phyloP scores from a whole-genome alignment of 1,140 invertebrate species.

The Harpegnathos saltator region DNA sequence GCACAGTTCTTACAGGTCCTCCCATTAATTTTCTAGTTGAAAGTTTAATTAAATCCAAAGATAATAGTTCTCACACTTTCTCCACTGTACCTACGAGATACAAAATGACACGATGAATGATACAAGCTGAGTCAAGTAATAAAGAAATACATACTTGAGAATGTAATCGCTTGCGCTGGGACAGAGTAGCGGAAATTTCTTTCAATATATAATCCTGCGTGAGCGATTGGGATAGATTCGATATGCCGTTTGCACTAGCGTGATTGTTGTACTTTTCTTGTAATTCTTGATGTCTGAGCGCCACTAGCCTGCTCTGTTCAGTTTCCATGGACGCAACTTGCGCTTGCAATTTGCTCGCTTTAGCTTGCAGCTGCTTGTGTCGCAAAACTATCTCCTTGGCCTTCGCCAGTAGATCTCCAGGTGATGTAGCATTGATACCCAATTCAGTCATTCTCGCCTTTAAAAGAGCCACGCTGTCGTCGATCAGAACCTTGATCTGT shows the following conservation, averaged over 20 bases:
- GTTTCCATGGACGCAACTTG: slow-evolving; percentile 91
- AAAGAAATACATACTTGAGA: slow-evolving; percentile 86
- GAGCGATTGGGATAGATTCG: slow-evolving; percentile 88
- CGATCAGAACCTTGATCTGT: slow-evolving; percentile 95
- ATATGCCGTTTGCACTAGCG: slow-evolving; percentile 85
- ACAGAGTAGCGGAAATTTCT: slow-evolving; percentile 93
- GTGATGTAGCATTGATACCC: slow-evolving; percentile 93
- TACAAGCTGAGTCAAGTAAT: slow-evolving; percentile 9
- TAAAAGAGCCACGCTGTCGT: slow-evolving; percentile 95
- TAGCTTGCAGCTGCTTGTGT: slow-evolving; percentile 96
- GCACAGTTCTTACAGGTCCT: no score
- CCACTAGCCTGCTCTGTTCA: slow-evolving; percentile 90
- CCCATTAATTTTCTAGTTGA: no score
- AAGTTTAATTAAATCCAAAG: slow-evolving; percentile 25
- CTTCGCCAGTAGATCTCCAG: slow-evolving; percentile 94
- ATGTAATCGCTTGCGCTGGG: slow-evolving; percentile 93
- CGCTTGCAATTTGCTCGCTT: slow-evolving; percentile 92
- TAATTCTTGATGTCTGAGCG: slow-evolving; percentile 89
- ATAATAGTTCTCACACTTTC: slow-evolving; percentile 19
- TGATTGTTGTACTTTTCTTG: slow-evolving; percentile 88
- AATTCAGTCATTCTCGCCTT: slow-evolving; percentile 96
- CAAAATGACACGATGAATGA: neutral
- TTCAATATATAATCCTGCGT: slow-evolving; percentile 93
- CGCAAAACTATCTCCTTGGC: slow-evolving; percentile 96
- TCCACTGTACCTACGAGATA: slow-evolving; percentile 4